A percentile compares a stretch with the other conserved stretches of the same genome.
These are phyloP conservation scores for Myotis findleyi DNA, from an alignment of 2,797 vertebrate species.

Conservation along the genomic window DNA sequence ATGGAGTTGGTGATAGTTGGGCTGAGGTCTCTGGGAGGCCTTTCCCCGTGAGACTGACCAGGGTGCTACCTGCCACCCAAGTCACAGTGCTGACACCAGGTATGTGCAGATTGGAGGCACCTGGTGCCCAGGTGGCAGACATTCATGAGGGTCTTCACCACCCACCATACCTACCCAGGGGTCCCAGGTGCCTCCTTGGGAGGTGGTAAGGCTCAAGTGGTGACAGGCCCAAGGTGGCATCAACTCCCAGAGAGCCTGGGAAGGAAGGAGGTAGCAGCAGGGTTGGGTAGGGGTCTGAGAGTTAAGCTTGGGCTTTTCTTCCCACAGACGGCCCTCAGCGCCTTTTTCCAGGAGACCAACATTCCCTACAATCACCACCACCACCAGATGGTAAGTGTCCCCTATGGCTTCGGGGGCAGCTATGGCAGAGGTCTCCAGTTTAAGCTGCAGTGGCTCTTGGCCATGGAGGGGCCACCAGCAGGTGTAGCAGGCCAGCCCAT, in stretches of 20 bases:
- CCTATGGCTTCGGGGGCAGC: background rate
- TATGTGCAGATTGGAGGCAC: background rate
- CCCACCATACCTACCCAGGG: background rate
- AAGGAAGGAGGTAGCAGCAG: background rate
- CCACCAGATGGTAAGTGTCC: conserved; percentile 97
- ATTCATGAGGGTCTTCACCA: background rate
- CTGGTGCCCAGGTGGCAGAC: background rate
- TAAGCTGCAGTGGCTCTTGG: background rate
- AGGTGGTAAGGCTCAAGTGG: background rate
- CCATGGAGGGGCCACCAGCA: background rate
- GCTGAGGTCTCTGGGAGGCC: background rate
- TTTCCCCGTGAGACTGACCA: background rate
- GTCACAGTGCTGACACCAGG: background rate
- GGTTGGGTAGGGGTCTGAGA: background rate
- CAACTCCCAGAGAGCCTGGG: background rate
- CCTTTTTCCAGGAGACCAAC: conserved; percentile 99
- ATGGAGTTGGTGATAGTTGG: background rate
- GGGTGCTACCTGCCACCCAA: background rate
- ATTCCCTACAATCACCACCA: conserved; percentile 97
- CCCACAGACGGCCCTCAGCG: conserved; percentile 96
- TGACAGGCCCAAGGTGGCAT: background rate
- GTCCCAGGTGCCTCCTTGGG: background rate
- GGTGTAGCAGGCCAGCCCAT: background rate
- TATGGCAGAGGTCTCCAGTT: background rate
- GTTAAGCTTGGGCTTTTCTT: conserved; percentile 39